Percentiles rank a stretch among this genome's conserved stretches.
Evolutionary conservation across 2,113 vertebrate species (phyloP).

Genomic region (Egretta garzetta): DNA sequence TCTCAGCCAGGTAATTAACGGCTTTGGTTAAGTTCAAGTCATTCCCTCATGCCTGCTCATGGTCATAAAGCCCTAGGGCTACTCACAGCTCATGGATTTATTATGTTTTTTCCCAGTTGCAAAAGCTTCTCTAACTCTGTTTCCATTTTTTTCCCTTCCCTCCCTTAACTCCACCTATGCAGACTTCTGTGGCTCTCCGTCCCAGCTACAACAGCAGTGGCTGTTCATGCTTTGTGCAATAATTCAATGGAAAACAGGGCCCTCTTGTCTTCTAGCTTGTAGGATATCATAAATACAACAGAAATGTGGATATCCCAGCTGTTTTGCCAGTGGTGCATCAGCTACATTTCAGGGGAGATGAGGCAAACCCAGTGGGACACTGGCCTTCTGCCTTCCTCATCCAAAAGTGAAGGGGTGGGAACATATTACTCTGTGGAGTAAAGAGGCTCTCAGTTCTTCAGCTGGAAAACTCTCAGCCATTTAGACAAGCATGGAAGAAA

Average conservation of each 20-base stretch:
- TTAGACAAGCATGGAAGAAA: not conserved
- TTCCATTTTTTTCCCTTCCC: conserved; percentile 17
- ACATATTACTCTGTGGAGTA: not conserved
- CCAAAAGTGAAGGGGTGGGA: not conserved
- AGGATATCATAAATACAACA: not conserved
- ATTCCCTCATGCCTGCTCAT: conserved; percentile 77
- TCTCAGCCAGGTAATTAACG: conserved; percentile 84
- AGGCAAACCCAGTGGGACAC: not conserved
- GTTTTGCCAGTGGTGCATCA: not conserved
- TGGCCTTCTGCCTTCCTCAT: not conserved
- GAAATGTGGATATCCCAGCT: not conserved
- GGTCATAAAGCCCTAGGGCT: conserved; percentile 77
- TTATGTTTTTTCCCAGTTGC: conserved; percentile 75
- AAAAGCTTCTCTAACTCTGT: conserved; percentile 66
- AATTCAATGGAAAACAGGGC: not conserved
- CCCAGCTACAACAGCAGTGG: not conserved
- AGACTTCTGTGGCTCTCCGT: conserved; percentile 29
- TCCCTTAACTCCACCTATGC: conserved; percentile 57
- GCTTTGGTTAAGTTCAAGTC: conserved; percentile 81
- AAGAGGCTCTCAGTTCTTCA: not conserved
- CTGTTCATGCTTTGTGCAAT: not conserved
- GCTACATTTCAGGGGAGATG: not conserved
- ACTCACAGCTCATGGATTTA: conserved; percentile 78
- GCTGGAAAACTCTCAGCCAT: not conserved
- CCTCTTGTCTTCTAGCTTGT: not conserved